A percentile compares a stretch with the other conserved stretches of the same genome.
Evolutionary conservation across 2,113 vertebrate genomes (phyloP).

Genomic region (Phoenicopterus ruber): DNA sequence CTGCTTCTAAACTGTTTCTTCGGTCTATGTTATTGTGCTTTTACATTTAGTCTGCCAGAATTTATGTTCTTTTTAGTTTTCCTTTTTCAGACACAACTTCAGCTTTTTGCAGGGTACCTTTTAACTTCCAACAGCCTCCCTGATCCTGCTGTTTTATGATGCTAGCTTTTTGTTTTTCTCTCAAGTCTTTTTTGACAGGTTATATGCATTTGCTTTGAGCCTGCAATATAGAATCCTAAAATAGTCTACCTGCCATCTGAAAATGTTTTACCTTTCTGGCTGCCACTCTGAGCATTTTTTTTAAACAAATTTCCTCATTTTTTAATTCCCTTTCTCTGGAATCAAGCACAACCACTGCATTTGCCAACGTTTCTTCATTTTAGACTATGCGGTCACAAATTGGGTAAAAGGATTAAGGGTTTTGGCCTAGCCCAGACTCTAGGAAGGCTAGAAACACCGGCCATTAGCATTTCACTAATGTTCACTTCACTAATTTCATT

Average conservation of each 20-base stretch:
- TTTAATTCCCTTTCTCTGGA: neutral
- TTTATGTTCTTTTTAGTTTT: conserved; percentile 67
- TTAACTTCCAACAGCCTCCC: conserved; percentile 66
- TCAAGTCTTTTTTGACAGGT: conserved; percentile 63
- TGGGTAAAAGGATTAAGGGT: neutral
- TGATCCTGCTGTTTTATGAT: conserved; percentile 61
- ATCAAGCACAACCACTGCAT: neutral
- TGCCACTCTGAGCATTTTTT: neutral
- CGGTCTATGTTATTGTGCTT: conserved; percentile 22
- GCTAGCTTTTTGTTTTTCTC: conserved; percentile 62
- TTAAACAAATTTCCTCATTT: conserved; percentile 13
- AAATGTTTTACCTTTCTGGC: conserved; percentile 36
- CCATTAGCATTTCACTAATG: neutral
- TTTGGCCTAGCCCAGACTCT: neutral
- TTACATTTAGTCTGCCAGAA: conserved; percentile 62
- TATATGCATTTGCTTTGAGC: conserved; percentile 68
- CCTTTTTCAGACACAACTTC: conserved; percentile 55
- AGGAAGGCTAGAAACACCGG: neutral
- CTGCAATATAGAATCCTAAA: conserved; percentile 51
- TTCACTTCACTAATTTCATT: neutral
- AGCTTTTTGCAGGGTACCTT: conserved; percentile 63
- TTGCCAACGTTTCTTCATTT: conserved; percentile 6
- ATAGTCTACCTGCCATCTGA: conserved; percentile 59
- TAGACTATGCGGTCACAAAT: neutral
- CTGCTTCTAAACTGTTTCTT: conserved; percentile 46